Evolutionary conservation across 2,888 invertebrate species (phyloP).

Genomic region (Pachycephus smyrnensis): DNA sequence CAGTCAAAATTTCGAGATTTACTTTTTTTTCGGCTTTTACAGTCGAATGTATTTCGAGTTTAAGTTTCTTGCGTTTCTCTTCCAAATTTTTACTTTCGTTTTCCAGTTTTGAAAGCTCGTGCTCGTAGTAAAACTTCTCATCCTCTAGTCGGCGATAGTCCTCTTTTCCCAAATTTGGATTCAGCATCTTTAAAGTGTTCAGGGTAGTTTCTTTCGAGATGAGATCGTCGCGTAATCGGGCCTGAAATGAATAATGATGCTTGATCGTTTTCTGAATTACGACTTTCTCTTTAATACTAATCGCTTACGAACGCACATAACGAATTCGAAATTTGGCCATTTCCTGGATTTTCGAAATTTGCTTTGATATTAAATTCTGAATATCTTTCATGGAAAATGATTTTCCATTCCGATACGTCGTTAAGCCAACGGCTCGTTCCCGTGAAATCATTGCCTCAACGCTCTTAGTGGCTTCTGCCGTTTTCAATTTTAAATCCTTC

Average conservation of each 20-base stretch:
- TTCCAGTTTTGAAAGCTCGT: slow-evolving; percentile 16
- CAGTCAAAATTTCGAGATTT: not conserved
- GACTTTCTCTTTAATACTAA: too few relatives aligned
- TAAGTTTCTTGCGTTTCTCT: not conserved
- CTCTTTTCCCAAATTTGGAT: slow-evolving; percentile 32
- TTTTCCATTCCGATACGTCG: slow-evolving; percentile 24
- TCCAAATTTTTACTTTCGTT: slow-evolving; percentile 6
- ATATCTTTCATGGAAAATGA: slow-evolving; percentile 23
- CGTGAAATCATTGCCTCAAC: slow-evolving; percentile 21
- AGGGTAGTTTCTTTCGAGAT: slow-evolving; percentile 22
- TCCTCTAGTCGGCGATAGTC: slow-evolving; percentile 36
- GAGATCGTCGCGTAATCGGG: slow-evolving; percentile 30
- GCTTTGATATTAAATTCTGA: slow-evolving; percentile 26
- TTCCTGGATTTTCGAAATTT: slow-evolving; percentile 31
- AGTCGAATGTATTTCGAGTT: not conserved
- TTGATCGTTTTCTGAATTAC: too few relatives aligned
- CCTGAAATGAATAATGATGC: slow-evolving; percentile 23
- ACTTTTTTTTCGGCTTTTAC: not conserved
- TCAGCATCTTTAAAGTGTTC: slow-evolving; percentile 13
- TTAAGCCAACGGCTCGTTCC: slow-evolving; percentile 23
- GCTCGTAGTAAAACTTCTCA: slow-evolving; percentile 33
- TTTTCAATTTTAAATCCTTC: slow-evolving; percentile 20
- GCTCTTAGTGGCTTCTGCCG: slow-evolving; percentile 18
- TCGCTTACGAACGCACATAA: slow-evolving; percentile 27
- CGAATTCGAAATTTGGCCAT: slow-evolving; percentile 33